These are phyloP conservation scores for Oreonectes daqikongensis DNA, from an alignment of 2,797 vertebrate species.

Conservation along the genomic window DNA sequence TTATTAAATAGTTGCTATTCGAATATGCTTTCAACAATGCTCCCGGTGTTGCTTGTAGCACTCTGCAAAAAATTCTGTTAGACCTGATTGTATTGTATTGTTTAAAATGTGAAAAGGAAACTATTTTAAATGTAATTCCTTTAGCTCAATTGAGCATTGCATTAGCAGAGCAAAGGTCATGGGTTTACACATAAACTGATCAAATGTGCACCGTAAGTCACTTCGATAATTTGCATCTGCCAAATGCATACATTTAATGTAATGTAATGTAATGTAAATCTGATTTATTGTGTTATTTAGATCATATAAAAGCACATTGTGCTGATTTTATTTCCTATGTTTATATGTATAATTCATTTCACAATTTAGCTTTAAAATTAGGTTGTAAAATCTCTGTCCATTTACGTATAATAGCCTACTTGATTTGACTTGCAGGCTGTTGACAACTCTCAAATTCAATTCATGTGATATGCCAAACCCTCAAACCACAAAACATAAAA, in stretches of 20 bases:
- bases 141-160: too few relatives aligned
- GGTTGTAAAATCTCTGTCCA: not conserved
- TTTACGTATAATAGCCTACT: not conserved
- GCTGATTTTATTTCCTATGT: too few relatives aligned
- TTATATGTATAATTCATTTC: too few relatives aligned
- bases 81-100: not conserved
- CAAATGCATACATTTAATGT: too few relatives aligned
- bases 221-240: too few relatives aligned
- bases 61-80: not conserved
- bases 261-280: too few relatives aligned
- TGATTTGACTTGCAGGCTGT: constrained; percentile 13
- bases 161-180: too few relatives aligned
- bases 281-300: too few relatives aligned
- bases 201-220: too few relatives aligned
- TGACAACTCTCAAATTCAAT: not conserved
- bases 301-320: too few relatives aligned
- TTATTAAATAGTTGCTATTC: constrained; percentile 6
- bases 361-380: not conserved
- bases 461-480: constrained; percentile 1
- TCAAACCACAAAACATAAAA: not conserved
- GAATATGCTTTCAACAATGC: constrained; percentile 6
- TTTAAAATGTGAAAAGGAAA: not conserved
- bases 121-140: not conserved
- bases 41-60: not conserved
- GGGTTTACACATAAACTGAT: too few relatives aligned